These are phyloP conservation scores for Drosophila ezoana DNA, from an alignment of 2,888 invertebrate species.

Conservation along the genomic window DNA sequence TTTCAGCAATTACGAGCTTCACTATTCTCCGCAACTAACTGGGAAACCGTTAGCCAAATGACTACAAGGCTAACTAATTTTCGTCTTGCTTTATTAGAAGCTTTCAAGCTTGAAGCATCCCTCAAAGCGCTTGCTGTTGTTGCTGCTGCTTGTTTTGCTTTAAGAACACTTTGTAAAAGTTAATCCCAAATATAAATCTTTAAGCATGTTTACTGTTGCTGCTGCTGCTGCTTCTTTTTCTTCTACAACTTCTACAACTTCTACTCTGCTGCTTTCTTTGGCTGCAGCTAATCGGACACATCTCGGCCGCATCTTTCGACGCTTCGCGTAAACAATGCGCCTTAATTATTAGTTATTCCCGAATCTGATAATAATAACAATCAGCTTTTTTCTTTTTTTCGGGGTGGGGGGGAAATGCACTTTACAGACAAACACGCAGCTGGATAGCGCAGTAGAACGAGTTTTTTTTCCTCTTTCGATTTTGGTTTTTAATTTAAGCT, in stretches of 20 bases:
- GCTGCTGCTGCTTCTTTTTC: neutral
- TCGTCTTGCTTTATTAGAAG: too few species aligned
- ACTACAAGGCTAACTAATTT: too few species aligned
- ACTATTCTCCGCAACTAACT: too few species aligned
- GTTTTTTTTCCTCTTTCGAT: conserved; percentile 38
- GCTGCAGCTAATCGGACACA: conserved; percentile 26
- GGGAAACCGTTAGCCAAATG: too few species aligned
- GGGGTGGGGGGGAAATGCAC: conserved; percentile 40
- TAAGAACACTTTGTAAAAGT: neutral
- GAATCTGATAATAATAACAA: conserved; percentile 67
- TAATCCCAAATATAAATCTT: conserved; percentile 14
- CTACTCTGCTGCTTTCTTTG: conserved; percentile 33
- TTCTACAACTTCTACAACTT: conserved; percentile 2
- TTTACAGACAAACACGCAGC: conserved; percentile 38
- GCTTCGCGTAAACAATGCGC: conserved; percentile 61
- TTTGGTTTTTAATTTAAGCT: conserved; percentile 63
- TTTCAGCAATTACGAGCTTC: too few species aligned
- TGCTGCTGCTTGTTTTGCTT: conserved; percentile 5
- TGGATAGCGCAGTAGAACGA: conserved; percentile 26
- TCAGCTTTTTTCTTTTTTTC: conserved; percentile 26
- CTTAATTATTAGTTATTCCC: conserved; percentile 72
- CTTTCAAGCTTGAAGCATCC: too few species aligned
- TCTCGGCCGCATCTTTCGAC: conserved; percentile 41
- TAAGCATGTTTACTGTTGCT: neutral
- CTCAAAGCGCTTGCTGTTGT: too few species aligned